A percentile compares a stretch with the other conserved stretches of the same genome.
phyloP scores from a whole-genome alignment of 1,140 invertebrate genomes.

The Halictus rubicundus region DNA sequence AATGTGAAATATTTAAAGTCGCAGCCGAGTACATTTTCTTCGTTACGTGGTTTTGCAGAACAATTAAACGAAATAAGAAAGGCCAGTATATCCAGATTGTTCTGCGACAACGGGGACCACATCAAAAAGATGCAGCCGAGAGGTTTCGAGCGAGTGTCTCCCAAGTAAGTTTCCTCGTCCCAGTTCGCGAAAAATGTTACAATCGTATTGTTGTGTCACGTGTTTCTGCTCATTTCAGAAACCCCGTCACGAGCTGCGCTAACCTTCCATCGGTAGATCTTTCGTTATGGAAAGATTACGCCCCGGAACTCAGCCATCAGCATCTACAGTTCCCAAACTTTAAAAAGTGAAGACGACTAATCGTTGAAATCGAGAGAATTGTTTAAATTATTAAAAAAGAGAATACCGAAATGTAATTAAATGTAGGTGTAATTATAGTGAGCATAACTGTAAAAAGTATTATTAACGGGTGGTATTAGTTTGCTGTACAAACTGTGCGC shows the following conservation, averaged over 20 bases:
- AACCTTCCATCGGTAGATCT: constrained; percentile 85
- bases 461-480: neutral
- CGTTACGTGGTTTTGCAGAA: constrained; percentile 79
- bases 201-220: neutral
- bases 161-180: constrained; percentile 79
- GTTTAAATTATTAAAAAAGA: neutral
- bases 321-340: neutral
- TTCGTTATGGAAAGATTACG: constrained; percentile 83
- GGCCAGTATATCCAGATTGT: constrained; percentile 88
- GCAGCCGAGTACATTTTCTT: too few relatives aligned
- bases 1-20: too few relatives aligned
- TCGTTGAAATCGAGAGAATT: neutral
- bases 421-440: neutral
- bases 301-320: neutral
- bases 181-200: neutral
- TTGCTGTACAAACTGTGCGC: neutral
- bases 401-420: neutral
- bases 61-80: constrained; percentile 94
- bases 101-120: constrained; percentile 93
- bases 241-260: constrained; percentile 84
- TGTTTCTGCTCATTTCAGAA: constrained; percentile 80
- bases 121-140: constrained; percentile 87
- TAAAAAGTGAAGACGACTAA: neutral
- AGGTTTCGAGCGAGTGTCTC: constrained; percentile 83
- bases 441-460: neutral